Percentiles rank a stretch among this genome's conserved stretches.
These are phyloP conservation scores for Epirrhoe alternata DNA, from an alignment of 2,888 invertebrate species.

Conservation along the genomic window DNA sequence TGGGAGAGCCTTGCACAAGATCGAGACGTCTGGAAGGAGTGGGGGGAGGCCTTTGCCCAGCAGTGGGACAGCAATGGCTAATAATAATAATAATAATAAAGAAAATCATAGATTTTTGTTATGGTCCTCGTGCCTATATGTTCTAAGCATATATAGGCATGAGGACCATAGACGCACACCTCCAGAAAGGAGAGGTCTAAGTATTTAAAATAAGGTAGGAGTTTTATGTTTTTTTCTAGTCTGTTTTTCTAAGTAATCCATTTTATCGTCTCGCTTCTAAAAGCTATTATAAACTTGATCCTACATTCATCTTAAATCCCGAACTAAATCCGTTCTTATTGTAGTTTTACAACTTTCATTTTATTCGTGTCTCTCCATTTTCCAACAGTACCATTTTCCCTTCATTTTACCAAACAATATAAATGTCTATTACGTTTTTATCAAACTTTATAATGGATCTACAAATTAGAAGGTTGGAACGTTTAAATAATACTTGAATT, in stretches of 20 bases:
- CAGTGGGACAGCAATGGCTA: no score
- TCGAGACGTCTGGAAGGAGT: no score
- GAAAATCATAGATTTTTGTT: no score
- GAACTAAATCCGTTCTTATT: not conserved
- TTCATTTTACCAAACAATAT: not conserved
- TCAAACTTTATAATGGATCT: not conserved
- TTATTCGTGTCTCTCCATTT: not conserved
- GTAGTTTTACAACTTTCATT: not conserved
- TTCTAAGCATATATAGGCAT: no score
- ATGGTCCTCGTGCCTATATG: no score
- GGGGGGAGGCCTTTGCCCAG: no score
- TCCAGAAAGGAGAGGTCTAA: no score
- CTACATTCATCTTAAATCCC: not conserved
- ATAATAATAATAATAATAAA: no score
- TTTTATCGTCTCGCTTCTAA: not conserved
- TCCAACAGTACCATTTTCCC: not conserved
- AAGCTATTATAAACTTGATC: slow-evolving; percentile 2
- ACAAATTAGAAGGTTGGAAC: not conserved
- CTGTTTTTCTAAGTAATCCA: not conserved
- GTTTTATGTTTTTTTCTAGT: not conserved
- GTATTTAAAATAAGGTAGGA: no score
- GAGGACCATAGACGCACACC: no score
- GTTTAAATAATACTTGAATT: slow-evolving; percentile 9
- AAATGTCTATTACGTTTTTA: not conserved
- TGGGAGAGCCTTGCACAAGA: no score